A percentile compares a stretch with the other conserved stretches of the same genome.
These are phyloP conservation scores for Drosophila kohkoa DNA, from an alignment of 1,140 invertebrate genomes.

Conservation along the genomic window DNA sequence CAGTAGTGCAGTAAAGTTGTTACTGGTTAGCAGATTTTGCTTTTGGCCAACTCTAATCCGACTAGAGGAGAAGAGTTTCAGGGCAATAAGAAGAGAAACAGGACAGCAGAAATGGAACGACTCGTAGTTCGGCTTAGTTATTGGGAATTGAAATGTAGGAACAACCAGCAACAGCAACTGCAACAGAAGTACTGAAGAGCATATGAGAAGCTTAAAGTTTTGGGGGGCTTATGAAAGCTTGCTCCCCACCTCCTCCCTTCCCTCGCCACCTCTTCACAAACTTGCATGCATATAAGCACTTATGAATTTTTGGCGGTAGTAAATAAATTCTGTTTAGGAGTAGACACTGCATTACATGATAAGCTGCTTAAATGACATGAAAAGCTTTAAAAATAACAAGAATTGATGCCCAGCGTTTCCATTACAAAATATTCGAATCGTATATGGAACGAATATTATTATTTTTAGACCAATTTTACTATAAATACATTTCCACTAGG, in stretches of 20 bases:
- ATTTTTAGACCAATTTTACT: background rate
- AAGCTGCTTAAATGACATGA: background rate
- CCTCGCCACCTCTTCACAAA: background rate
- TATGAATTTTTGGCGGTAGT: constrained; percentile 6
- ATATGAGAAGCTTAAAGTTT: constrained; percentile 20
- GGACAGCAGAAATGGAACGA: constrained; percentile 14
- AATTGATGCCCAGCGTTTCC: background rate
- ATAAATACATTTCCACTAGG: constrained; percentile 1
- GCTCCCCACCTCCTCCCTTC: background rate
- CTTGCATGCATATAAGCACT: constrained; percentile 5
- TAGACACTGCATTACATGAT: constrained; percentile 8
- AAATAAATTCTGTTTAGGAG: constrained; percentile 7
- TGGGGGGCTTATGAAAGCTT: constrained; percentile 10
- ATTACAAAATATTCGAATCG: background rate
- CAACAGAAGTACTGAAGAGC: background rate
- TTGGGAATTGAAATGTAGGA: constrained; percentile 29
- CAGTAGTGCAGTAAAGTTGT: constrained; percentile 27
- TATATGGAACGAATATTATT: background rate
- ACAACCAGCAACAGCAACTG: background rate
- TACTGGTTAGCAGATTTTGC: constrained; percentile 40
- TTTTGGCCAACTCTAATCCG: constrained; percentile 50
- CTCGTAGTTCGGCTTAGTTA: constrained; percentile 3
- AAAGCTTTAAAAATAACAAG: background rate
- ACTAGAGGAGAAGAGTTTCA: constrained; percentile 17
- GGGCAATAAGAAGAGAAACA: constrained; percentile 25